Evolutionary conservation across 2,113 vertebrate species (phyloP), one percentile per base, ranked within the genome.

Genomic region (Panurus biarmicus): DNA sequence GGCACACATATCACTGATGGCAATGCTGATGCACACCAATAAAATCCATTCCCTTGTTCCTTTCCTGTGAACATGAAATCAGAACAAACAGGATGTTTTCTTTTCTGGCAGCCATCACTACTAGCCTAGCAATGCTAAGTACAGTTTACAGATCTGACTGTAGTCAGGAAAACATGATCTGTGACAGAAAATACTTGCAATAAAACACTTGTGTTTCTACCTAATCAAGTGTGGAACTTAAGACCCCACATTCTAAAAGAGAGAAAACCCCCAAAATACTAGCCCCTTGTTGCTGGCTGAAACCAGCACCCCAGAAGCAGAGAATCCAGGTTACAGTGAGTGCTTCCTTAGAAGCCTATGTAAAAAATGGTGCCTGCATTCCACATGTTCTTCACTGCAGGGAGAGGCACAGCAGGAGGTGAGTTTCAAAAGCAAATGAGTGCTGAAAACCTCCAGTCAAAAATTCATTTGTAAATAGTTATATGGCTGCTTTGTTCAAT

Each of bases 391-490:
- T 62, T 90, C 71, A 40, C 84, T 2, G 2, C 80, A 90, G 62
- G 73, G 70, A 83, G 22, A 80, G 65, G n/a, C 50, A 3, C 90
- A 73, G 79, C 82, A 80, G 93, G 91, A 92, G 79, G 60, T 1
- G 2, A 85, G 44, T 70, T 93, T 65, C 87, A 58, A 85, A 90
- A 79, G 86, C 42, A 95, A 92, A 62, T 8, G 11, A 93, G 40
- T 9, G 10, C 62, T 57, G 66, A 78, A 94, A 92, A 69, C 24
- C 44, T 65, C 33, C 74, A 70, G 53, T 54, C 13, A 85, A 57
- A 84, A 85, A 89, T 76, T 87, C 16, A 87, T 62, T 87, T 87
- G 29, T 62, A 76, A 87, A 75, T 29, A 89, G 61, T 53, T 75
- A 81, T 16, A 42, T 25, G 58, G 33, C 33, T 89, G 20, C 76